These are phyloP conservation scores for Pseudoips prasinana DNA, from an alignment of 2,888 invertebrate species.

Conservation along the genomic window DNA sequence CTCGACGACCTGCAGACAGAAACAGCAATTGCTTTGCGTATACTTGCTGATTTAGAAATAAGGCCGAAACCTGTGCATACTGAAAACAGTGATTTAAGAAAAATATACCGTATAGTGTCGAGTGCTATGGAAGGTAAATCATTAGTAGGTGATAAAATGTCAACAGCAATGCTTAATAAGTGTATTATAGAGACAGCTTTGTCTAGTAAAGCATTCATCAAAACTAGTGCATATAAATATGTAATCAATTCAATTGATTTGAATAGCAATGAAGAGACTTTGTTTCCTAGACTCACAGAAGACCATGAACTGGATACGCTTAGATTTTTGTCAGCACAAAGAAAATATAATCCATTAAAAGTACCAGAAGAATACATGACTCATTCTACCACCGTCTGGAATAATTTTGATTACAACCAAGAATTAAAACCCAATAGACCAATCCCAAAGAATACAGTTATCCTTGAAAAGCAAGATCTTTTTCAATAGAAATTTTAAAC, in stretches of 20 bases:
- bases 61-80: slow-evolving; percentile 44
- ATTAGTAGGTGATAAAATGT: slow-evolving; percentile 38
- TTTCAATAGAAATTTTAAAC: too few species aligned
- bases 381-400: neutral
- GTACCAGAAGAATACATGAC: slow-evolving; percentile 40
- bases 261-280: slow-evolving; percentile 31
- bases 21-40: slow-evolving; percentile 50
- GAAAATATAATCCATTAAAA: slow-evolving; percentile 58
- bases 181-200: slow-evolving; percentile 62
- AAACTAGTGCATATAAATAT: slow-evolving; percentile 33
- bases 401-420: too few species aligned
- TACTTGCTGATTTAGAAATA: slow-evolving; percentile 65
- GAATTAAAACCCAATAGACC: too few species aligned
- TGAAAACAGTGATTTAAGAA: slow-evolving; percentile 54
- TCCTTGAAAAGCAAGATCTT: too few species aligned
- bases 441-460: too few species aligned
- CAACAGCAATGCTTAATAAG: slow-evolving; percentile 45
- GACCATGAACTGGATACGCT: slow-evolving; percentile 44
- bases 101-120: slow-evolving; percentile 58
- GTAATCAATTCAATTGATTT: slow-evolving; percentile 44
- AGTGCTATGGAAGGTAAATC: slow-evolving; percentile 67
- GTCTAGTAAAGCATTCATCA: slow-evolving; percentile 54
- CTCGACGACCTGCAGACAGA: slow-evolving; percentile 57
- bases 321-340: slow-evolving; percentile 46
- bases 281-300: slow-evolving; percentile 41